Base-by-base conservation (phyloP, 2,797 vertebrate species). In the Esox lucius region DNA sequence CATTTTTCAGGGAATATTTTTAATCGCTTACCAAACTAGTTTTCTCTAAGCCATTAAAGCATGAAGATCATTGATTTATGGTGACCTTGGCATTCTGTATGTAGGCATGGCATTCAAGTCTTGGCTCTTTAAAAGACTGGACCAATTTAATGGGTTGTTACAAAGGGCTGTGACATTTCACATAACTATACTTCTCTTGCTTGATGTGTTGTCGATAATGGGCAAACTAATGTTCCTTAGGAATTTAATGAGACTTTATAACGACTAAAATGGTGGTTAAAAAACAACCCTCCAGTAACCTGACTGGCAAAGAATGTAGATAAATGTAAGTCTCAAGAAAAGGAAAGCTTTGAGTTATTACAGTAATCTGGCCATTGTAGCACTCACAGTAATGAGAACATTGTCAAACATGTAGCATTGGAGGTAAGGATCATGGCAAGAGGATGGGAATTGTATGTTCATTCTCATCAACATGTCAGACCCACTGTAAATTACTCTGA, bases 221-320 rank as follows among this genome's bases (percentile, higher is more conserved):
- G n/a, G 56, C 11, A 70, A 75, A 76, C 42, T 42, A 76, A 80
- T 73, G 78, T 70, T 67, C 78, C 72, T 66, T 59, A 24, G 66
- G 24, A 33, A n/a, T 73, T 73, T 73, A 79, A 79, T 79, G 74
- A 79, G 70, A 72, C 28, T 80, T 79, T 79, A 66, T 73, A 80
- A 76, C 76, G 67, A 80, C 73, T 73, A 68, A 70, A 49, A 65
- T 75, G 65, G 28, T 4, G 28, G 35, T 59, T 56, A 67, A 28
- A 53, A 33, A 48, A 56, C 66, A 62, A 65, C 16, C 28, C 17
- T 61, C 56, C 56, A 61, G 24, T 61, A 56, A 24, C 11, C 26
- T 33, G 15, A 28, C 64, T 66, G 31, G 64, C 0, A 5, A 59
- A 33, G 31, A 31, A 35, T 66, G 26, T 28, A 7, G 17, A 33